Evolutionary conservation across 2,888 invertebrate genomes (phyloP).

Genomic region (Lithophane semibrunnea): DNA sequence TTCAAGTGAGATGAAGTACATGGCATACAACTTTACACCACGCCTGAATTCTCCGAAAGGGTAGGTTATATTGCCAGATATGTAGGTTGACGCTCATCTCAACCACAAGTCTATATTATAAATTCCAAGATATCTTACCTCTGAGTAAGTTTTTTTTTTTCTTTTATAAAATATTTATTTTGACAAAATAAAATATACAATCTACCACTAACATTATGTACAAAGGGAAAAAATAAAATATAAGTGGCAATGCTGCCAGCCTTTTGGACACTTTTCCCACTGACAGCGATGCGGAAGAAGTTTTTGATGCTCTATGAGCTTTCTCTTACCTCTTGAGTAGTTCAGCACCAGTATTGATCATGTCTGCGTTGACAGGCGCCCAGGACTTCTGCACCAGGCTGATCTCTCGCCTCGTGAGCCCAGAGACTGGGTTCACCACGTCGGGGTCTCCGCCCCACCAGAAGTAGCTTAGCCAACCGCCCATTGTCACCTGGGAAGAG

Average conservation of each 20-base stretch:
- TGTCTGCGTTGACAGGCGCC: slow-evolving; percentile 79
- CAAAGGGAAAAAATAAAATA: too few species aligned
- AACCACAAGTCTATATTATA: neutral
- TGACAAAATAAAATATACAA: too few species aligned
- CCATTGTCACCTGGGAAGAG: slow-evolving; percentile 79
- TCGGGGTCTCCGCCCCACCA: slow-evolving; percentile 87
- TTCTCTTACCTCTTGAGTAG: slow-evolving; percentile 81
- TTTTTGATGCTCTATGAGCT: too few species aligned
- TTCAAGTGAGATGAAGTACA: neutral
- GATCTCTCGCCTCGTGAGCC: slow-evolving; percentile 80
- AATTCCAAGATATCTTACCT: neutral
- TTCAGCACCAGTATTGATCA: slow-evolving; percentile 81
- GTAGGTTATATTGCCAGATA: neutral
- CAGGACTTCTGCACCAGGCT: slow-evolving; percentile 82
- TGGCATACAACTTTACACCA: neutral
- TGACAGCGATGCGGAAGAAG: too few species aligned
- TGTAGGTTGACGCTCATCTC: neutral
- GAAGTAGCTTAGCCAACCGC: slow-evolving; percentile 84
- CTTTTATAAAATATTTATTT: too few species aligned
- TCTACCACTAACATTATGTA: too few species aligned
- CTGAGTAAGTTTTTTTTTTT: too few species aligned
- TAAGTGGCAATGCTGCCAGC: too few species aligned
- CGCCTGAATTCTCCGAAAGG: neutral
- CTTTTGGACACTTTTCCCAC: too few species aligned
- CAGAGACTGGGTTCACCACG: slow-evolving; percentile 77